Percentiles rank a stretch among this genome's conserved stretches.
phyloP scores from a whole-genome alignment of 2,888 invertebrate genomes.

The Mimachlamys varia region DNA sequence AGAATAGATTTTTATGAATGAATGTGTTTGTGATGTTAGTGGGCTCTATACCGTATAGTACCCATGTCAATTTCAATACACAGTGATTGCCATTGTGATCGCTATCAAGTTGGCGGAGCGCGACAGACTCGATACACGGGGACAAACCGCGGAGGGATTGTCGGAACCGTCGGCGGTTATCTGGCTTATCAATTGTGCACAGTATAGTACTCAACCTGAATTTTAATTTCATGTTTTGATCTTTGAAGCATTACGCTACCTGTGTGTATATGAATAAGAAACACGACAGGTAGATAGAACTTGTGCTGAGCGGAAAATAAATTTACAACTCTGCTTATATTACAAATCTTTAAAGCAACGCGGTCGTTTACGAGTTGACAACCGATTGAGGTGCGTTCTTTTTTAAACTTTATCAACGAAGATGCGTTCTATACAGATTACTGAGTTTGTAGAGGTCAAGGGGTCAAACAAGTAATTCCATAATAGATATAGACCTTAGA shows the following conservation, averaged over 20 bases:
- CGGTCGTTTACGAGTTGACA: background rate
- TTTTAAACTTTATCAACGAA: too few species aligned
- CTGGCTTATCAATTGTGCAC: constrained; percentile 17
- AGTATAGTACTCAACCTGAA: constrained; percentile 28
- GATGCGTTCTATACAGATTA: too few species aligned
- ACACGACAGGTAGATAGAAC: background rate
- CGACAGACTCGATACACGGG: background rate
- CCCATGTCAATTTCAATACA: constrained; percentile 8
- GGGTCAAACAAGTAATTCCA: too few species aligned
- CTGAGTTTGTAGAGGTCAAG: too few species aligned
- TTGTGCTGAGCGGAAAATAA: constrained; percentile 20
- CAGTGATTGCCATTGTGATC: background rate
- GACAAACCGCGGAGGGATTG: constrained; percentile 29
- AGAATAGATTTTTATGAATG: constrained; percentile 24
- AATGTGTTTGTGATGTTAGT: background rate
- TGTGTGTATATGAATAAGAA: constrained; percentile 20
- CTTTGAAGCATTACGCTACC: constrained; percentile 24
- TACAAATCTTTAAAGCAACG: constrained; percentile 10
- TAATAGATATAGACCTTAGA: too few species aligned
- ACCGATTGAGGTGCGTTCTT: background rate
- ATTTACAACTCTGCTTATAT: background rate
- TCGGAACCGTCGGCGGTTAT: constrained; percentile 2
- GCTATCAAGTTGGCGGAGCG: background rate
- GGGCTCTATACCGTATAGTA: background rate
- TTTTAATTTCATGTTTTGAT: constrained; percentile 36